A percentile compares a stretch with the other conserved stretches of the same genome.
phyloP scores from a whole-genome alignment of 2,888 invertebrate genomes.

The Tipula confusa region DNA sequence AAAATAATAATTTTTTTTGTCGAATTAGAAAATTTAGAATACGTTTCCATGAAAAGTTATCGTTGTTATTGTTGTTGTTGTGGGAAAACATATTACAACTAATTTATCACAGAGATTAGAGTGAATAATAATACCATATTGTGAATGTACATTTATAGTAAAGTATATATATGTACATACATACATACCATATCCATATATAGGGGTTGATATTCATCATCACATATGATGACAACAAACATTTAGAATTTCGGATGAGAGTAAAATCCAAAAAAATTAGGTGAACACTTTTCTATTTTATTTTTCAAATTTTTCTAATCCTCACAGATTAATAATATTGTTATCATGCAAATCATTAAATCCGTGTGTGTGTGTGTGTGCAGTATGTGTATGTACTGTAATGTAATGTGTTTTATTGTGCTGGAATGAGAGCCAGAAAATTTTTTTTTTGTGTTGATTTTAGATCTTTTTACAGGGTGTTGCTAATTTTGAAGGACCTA shows the following conservation, averaged over 20 bases:
- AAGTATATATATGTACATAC: neutral
- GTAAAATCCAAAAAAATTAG: neutral
- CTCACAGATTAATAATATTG: slow-evolving; percentile 25
- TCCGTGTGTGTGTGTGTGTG: neutral
- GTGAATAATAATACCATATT: slow-evolving; percentile 20
- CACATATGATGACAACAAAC: neutral
- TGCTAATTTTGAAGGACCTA: no score
- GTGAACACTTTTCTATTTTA: neutral
- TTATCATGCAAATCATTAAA: slow-evolving; percentile 3
- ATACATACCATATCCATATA: no score
- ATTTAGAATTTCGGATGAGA: neutral
- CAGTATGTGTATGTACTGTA: neutral
- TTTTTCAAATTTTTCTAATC: neutral
- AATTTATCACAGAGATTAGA: slow-evolving; percentile 25
- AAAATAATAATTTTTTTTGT: no score
- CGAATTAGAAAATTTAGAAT: neutral
- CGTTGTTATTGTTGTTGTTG: neutral
- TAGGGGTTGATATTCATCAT: slow-evolving; percentile 14
- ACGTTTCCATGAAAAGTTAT: neutral
- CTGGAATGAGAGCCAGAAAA: neutral
- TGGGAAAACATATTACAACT: slow-evolving; percentile 12
- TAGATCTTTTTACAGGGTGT: no score
- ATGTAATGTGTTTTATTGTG: neutral
- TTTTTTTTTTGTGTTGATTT: neutral
- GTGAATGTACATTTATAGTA: neutral